Base-by-base conservation (phyloP, 2,888 invertebrate species). In the Drosophila subsilvestris region DNA sequence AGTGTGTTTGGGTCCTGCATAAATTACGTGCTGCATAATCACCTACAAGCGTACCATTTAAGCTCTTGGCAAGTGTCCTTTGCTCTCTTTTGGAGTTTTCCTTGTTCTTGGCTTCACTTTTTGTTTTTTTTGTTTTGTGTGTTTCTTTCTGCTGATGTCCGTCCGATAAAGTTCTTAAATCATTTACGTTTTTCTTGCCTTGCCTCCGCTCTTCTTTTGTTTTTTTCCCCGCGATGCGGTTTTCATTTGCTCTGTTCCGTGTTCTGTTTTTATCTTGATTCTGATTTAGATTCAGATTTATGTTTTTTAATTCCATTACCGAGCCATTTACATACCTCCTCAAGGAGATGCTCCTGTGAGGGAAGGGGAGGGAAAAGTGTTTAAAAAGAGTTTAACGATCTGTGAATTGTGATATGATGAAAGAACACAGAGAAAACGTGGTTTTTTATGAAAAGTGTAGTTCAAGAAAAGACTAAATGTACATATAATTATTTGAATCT, bases 1-100 rank as follows among this genome's bases (percentile, higher is more conserved):
- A 43, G 58, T 47, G 50, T 20, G 17, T 63, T 56, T 49, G 62
- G 60, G 70, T 10, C 69, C 72, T 74, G 86, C 88, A 88, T 88
- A 86, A 86, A 86, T 88, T 86, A 81, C 72, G 65, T 75, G 58
- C 77, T 74, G 78, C 83, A 86, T 86, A 86, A 86, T 88, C 88
- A 86, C 76, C 86, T 81, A 83, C 83, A 80, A 83, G 79, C 79
- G 70, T 86, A 77, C 56, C 45, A 65, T 72, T 84, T 84, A 78
- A 84, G 82, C 84, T 78, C 63, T 74, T 57, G 79, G 70, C 68
- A 75, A 68, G 61, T 62, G 60, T 57, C 71, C 67, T 62, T 62
- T 77, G 63, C 56, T 44, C 71, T 56, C n/a, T 49, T 27, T 42
- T 20, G 14, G 37, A 37, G 37, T 37, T 14, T n/a, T 7, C 6